Conservation (phyloP, 2,113 vertebrate genomes). For the Otocyon megalotis region DNA sequence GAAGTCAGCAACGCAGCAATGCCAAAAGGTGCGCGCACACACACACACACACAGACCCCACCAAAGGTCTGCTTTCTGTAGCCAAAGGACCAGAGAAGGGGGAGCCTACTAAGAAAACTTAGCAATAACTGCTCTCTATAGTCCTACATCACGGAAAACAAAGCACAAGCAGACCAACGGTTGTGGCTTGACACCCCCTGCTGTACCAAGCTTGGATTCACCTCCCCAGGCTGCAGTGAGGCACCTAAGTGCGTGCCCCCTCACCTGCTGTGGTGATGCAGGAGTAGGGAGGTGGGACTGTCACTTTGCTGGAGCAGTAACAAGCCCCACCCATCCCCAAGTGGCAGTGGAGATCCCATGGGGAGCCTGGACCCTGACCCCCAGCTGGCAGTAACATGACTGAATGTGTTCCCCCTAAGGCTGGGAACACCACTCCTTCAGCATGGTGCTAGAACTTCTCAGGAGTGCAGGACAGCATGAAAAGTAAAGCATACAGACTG, state of each 20-base stretch:
- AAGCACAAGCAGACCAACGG: not conserved
- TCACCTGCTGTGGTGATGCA: not conserved
- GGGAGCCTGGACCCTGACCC: not conserved
- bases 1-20: not conserved
- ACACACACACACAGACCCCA: accelerated
- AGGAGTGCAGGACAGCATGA: not conserved
- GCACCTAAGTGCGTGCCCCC: not conserved
- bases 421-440: not conserved
- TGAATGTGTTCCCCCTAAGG: not conserved
- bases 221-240: not conserved
- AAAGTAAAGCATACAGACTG: not conserved
- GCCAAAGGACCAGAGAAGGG: not conserved
- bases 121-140: not conserved
- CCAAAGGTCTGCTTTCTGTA: not conserved
- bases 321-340: not conserved
- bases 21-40: accelerated
- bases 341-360: not conserved
- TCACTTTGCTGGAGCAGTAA: not conserved
- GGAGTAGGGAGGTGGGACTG: not conserved
- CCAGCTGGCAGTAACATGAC: not conserved
- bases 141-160: not conserved
- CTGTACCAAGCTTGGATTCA: not conserved
- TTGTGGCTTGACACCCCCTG: too few relatives aligned
- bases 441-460: not conserved
- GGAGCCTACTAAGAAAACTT: not conserved